Conservation (phyloP, 1,140 invertebrate species). For the Bombus confusus region DNA sequence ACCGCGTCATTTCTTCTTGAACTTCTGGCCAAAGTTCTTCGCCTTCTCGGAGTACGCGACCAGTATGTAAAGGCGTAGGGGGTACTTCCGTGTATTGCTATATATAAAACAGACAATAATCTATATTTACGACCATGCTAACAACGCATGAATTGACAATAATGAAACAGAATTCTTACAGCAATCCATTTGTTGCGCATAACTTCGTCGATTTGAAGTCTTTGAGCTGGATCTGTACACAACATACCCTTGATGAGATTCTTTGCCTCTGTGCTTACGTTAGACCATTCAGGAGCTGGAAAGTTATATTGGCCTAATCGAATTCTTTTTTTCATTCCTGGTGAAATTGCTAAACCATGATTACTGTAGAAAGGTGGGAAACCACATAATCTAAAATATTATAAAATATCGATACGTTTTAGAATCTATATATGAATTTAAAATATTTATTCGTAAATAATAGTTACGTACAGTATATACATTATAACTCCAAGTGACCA, state of each 20-base stretch:
- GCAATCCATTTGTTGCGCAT: constrained; percentile 95
- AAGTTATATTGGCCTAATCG: constrained; percentile 98
- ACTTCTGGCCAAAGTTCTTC: constrained; percentile 97
- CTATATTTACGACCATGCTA: background rate
- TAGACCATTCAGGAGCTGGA: constrained; percentile 97
- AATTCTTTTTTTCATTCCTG: constrained; percentile 99
- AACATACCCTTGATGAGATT: constrained; percentile 97
- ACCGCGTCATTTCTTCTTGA: constrained; percentile 99
- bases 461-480: constrained; percentile 95
- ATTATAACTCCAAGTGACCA: constrained; percentile 99
- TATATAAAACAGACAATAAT: constrained; percentile 59
- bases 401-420: background rate
- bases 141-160: background rate
- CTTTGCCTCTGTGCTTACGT: constrained; percentile 97
- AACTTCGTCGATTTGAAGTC: constrained; percentile 95
- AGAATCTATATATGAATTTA: no score
- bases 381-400: constrained; percentile 91
- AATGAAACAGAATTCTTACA: constrained; percentile 83
- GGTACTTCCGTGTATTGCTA: constrained; percentile 94
- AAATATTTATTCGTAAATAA: constrained; percentile 2
- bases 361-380: constrained; percentile 99
- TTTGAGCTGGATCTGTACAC: constrained; percentile 94
- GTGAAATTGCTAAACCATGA: constrained; percentile 97
- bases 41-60: constrained; percentile 93
- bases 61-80: constrained; percentile 95